A percentile compares a stretch with the other conserved stretches of the same genome.
Conservation (phyloP, 2,888 invertebrate species). For the Alloplasta piceator region DNA sequence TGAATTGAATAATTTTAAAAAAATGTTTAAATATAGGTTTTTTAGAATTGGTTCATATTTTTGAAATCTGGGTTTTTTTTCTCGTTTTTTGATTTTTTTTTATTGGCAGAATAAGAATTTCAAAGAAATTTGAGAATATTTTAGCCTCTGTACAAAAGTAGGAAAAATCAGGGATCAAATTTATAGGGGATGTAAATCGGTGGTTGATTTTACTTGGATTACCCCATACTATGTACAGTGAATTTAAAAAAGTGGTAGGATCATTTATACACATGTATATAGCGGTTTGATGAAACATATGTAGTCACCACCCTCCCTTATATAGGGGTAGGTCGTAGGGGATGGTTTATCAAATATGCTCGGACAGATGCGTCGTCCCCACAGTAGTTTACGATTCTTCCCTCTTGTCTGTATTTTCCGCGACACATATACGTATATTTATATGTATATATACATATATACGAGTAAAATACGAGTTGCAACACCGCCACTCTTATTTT, state of each 20-base stretch:
- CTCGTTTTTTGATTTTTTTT: background rate
- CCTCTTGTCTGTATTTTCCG: slow-evolving; percentile 69
- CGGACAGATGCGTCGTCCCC: slow-evolving; percentile 81
- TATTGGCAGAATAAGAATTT: background rate
- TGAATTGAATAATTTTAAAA: too few relatives aligned
- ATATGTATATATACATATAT: slow-evolving; percentile 11
- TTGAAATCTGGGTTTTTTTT: too few relatives aligned
- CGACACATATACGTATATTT: slow-evolving; percentile 35
- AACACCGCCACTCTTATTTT: slow-evolving; percentile 59
- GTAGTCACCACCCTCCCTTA: slow-evolving; percentile 53
- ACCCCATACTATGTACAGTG: background rate
- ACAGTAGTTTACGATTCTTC: slow-evolving; percentile 82
- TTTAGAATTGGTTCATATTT: too few relatives aligned
- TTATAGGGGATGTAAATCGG: too few relatives aligned
- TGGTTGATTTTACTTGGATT: background rate
- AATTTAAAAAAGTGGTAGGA: background rate
- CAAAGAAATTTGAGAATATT: too few relatives aligned
- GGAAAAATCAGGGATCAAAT: too few relatives aligned
- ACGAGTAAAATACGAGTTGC: slow-evolving; percentile 19
- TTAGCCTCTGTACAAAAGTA: too few relatives aligned
- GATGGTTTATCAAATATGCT: slow-evolving; percentile 81
- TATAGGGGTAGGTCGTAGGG: slow-evolving; percentile 56
- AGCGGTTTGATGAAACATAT: slow-evolving; percentile 24
- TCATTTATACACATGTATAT: background rate
- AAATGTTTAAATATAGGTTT: too few relatives aligned